Conservation (phyloP, 2,888 invertebrate genomes). For the Dione juno region DNA sequence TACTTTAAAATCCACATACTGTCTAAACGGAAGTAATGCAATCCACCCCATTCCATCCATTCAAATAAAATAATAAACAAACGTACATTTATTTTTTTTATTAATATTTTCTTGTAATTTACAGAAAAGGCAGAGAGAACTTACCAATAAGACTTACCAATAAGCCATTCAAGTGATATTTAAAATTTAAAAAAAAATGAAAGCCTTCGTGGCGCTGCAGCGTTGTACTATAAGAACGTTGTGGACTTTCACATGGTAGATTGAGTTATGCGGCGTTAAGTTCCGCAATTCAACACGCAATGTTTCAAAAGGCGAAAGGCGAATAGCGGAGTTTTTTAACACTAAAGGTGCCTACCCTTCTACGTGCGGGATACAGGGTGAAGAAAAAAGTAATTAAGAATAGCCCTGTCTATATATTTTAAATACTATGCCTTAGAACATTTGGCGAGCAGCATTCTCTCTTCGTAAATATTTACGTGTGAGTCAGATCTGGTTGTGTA, state of each 20-base stretch:
- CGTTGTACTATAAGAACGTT: too few species aligned
- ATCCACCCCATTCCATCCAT: background rate
- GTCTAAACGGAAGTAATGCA: constrained; percentile 6
- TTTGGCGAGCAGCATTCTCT: constrained; percentile 63
- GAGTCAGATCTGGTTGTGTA: constrained; percentile 54
- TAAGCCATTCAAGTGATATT: too few species aligned
- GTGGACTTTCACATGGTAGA: too few species aligned
- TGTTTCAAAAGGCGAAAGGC: too few species aligned
- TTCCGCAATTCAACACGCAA: too few species aligned
- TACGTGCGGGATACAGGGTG: background rate
- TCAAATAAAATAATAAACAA: constrained; percentile 4
- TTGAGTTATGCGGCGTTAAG: too few species aligned
- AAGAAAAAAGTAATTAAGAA: background rate
- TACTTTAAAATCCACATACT: background rate
- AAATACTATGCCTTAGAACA: constrained; percentile 54
- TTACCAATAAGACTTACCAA: too few species aligned
- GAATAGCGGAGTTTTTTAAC: background rate
- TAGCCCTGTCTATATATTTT: constrained; percentile 40
- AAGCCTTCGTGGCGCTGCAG: too few species aligned
- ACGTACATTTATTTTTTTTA: background rate
- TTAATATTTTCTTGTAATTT: background rate
- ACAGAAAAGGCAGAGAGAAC: too few species aligned
- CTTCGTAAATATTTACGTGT: constrained; percentile 70
- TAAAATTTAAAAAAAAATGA: too few species aligned
- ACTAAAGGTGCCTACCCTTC: background rate